These are phyloP conservation scores for Setophaga coronata DNA, from an alignment of 2,113 vertebrate genomes.

Conservation along the genomic window DNA sequence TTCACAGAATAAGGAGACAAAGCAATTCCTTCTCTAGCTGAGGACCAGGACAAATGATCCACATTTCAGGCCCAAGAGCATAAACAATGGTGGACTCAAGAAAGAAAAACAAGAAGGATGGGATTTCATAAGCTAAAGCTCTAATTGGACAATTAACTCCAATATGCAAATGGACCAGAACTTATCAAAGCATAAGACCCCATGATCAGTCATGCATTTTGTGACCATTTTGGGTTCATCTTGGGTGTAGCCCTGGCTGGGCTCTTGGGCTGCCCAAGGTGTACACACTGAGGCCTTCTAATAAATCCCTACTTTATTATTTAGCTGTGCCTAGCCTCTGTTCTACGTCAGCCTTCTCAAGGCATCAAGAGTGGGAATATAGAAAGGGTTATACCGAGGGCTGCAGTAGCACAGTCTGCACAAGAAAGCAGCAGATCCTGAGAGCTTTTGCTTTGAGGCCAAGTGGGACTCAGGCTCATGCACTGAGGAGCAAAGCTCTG, in stretches of 20 bases:
- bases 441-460: not conserved
- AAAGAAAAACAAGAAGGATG: not conserved
- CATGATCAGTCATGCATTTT: fast-evolving
- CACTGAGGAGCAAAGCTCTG: not conserved
- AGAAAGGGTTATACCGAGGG: too few relatives aligned
- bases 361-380: not conserved
- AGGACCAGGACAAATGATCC: not conserved
- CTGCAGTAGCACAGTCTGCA: not conserved
- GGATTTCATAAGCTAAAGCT: not conserved
- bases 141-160: not conserved
- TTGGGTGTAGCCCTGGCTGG: not conserved
- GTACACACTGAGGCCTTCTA: not conserved
- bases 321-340: not conserved
- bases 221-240: not conserved
- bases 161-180: not conserved
- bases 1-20: not conserved
- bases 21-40: not conserved
- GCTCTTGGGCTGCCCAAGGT: not conserved
- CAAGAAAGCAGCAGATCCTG: not conserved
- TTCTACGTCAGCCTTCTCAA: not conserved
- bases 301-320: not conserved
- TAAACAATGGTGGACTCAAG: not conserved
- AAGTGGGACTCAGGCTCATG: not conserved
- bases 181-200: not conserved
- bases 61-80: not conserved